Base-by-base conservation (phyloP, 2,888 invertebrate species). In the Drosophila pseudotalamancana region DNA sequence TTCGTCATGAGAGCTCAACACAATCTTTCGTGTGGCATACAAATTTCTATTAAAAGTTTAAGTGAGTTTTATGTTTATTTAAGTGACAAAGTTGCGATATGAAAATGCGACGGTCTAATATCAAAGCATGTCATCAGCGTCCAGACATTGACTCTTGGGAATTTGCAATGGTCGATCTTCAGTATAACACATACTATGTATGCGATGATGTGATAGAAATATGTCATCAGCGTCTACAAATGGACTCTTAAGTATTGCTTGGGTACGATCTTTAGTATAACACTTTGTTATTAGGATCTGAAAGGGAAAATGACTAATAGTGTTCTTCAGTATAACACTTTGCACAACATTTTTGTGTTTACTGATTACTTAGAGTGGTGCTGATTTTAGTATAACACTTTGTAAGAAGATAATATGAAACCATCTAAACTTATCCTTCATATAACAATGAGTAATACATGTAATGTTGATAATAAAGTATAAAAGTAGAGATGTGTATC, bases 51-150 rank as follows among this genome's bases (percentile, higher is more conserved):
- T 51, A 63, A 56, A 55, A 68, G 64, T 68, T 71, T 64, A 76
- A 81, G 64, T 81, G 53, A 56, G 60, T 68, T 78, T 81, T 71
- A 81, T 84, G 60, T 23, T 42, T 65, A 71, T 84, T 81, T 81
- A 81, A 84, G 82, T 84, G 80, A 50, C 51, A 65, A 77, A 69
- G 68, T 65, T 61, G 59, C 31, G 50, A 19, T 42, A 12, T 42
- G n/a, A 27, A 55, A 29, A 59, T 64, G 55, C 50, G 34, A 45
- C 18, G 50, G 51, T n/a, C n/a, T 68, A n/a, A 55, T 56, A 79
- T 82, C 79, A 64, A 54, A 40, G 16, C 46, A 45, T 57, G 75
- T 51, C 81, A 75, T 72, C 76, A 42, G 54, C 19, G 35, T 14
- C 59, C 6, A 50, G n/a, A 50, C 27, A 35, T 31, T 16, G 25